A percentile compares a stretch with the other conserved stretches of the same genome.
These are phyloP conservation scores for Volucella inanis DNA, from an alignment of 2,888 invertebrate species.

Conservation along the genomic window DNA sequence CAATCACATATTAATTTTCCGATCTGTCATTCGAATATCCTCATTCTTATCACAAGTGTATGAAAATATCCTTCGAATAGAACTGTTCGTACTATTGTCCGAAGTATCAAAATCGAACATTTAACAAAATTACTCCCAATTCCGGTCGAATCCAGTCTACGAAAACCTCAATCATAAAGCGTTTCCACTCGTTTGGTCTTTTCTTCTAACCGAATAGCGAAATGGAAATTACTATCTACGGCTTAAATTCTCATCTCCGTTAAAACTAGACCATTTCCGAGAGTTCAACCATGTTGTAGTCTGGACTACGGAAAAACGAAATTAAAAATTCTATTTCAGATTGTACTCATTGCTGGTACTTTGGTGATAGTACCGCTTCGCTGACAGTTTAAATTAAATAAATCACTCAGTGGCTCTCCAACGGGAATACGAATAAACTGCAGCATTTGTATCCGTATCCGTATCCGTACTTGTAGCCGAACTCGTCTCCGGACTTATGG, in stretches of 20 bases:
- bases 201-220: constrained; percentile 30
- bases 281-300: too few relatives aligned
- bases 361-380: constrained; percentile 10
- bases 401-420: constrained; percentile 59
- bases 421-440: constrained; percentile 3
- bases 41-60: too few relatives aligned
- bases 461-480: not conserved
- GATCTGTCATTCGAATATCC: too few relatives aligned
- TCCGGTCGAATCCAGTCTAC: not conserved
- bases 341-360: not conserved
- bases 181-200: constrained; percentile 46
- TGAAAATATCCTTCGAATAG: too few relatives aligned
- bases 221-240: constrained; percentile 28
- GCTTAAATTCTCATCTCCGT: constrained; percentile 47
- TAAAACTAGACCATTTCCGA: constrained; percentile 19
- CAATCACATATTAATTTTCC: too few relatives aligned
- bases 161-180: constrained; percentile 19
- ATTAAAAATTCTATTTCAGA: constrained; percentile 51
- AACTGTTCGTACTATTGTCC: too few relatives aligned
- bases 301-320: constrained; percentile 15
- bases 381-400: constrained; percentile 74
- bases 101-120: too few relatives aligned
- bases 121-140: not conserved
- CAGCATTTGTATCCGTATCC: not conserved
- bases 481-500: too few relatives aligned